A percentile compares a stretch with the other conserved stretches of the same genome.
Evolutionary conservation across 2,113 vertebrate genomes (phyloP).

Genomic region (Sinocyclocheilus grahami): DNA sequence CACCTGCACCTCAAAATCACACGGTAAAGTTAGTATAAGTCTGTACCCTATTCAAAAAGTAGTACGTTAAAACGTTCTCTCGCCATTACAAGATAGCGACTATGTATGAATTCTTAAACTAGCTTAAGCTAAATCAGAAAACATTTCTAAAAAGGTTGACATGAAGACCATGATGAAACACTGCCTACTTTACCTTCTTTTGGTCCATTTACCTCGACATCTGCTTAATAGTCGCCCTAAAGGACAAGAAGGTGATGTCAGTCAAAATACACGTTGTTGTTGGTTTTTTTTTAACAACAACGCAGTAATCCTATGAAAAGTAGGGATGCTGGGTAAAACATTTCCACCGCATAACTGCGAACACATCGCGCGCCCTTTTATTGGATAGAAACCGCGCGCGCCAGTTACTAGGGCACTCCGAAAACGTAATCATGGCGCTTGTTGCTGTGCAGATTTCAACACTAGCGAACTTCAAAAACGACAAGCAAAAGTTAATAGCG

Average conservation of each 20-base stretch:
- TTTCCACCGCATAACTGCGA: constrained; percentile 33
- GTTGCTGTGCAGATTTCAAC: constrained; percentile 62
- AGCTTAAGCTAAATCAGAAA: background rate
- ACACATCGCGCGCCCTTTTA: constrained; percentile 49
- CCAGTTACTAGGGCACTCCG: constrained; percentile 59
- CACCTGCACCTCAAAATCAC: background rate
- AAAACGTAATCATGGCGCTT: constrained; percentile 55
- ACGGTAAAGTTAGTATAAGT: background rate
- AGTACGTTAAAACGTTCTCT: background rate
- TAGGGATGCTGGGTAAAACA: constrained; percentile 13
- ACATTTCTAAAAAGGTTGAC: background rate
- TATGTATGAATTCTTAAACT: background rate
- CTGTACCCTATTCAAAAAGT: background rate
- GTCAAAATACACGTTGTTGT: background rate
- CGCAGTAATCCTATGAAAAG: constrained; percentile 29
- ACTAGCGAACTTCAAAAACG: background rate
- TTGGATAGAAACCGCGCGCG: constrained; percentile 60
- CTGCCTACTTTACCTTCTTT: constrained; percentile 51
- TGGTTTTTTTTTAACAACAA: background rate
- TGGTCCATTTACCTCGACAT: constrained; percentile 52
- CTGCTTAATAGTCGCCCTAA: constrained; percentile 30
- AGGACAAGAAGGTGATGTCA: background rate
- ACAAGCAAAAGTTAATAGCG: background rate
- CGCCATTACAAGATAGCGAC: background rate
- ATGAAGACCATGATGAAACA: constrained; percentile 28